Percentiles rank a stretch among this genome's conserved stretches.
Evolutionary conservation across 64 coral and sea anemone species (phyloP).

Genomic region (Dendrophyllia cribrosa): DNA sequence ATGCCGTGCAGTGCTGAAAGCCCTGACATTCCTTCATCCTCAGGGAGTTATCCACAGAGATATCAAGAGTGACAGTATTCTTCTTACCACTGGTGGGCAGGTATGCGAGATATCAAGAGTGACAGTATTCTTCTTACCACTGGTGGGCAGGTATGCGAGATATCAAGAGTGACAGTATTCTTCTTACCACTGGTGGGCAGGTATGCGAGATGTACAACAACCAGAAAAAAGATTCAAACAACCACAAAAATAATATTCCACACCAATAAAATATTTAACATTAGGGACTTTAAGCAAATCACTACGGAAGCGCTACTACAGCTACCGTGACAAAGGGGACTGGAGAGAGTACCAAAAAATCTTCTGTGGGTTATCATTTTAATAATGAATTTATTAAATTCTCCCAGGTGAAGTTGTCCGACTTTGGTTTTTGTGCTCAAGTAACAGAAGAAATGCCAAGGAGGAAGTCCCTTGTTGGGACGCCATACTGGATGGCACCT

Average conservation of each 20-base stretch:
- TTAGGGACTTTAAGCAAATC: no score
- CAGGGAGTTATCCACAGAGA: constrained; percentile 98
- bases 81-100: constrained; percentile 87
- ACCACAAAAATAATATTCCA: no score
- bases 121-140: constrained; percentile 71
- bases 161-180: constrained; percentile 17
- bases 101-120: constrained; percentile 49
- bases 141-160: constrained; percentile 79
- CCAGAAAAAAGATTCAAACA: no score
- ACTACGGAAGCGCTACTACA: no score
- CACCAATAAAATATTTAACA: no score
- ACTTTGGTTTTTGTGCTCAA: constrained; percentile 99
- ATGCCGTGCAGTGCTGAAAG: constrained; percentile 85
- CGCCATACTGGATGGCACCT: constrained; percentile 99
- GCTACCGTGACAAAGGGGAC: no score
- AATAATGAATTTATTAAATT: background rate
- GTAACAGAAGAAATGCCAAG: constrained; percentile 94
- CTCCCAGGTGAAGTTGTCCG: constrained; percentile 91
- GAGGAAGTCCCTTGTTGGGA: constrained; percentile 91
- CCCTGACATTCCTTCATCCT: constrained; percentile 94
- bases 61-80: constrained; percentile 99
- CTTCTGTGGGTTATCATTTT: background rate
- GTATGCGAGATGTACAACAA: constrained; percentile 30
- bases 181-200: constrained; percentile 89
- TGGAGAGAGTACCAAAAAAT: no score